These are phyloP conservation scores for Chelonia mydas DNA, from an alignment of 2,797 vertebrate genomes.

Conservation along the genomic window DNA sequence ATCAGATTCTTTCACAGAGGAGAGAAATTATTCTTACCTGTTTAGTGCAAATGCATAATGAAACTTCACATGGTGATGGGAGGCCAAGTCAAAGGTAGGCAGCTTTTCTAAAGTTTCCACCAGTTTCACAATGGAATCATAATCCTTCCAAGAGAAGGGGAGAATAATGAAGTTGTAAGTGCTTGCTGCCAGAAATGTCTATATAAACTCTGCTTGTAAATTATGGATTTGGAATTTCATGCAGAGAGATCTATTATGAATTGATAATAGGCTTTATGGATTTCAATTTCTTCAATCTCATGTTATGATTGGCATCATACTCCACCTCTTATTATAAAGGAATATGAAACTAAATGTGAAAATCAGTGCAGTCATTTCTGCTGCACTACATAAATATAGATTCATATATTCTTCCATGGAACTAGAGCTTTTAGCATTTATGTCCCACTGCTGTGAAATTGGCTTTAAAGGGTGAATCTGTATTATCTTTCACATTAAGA, in stretches of 20 bases:
- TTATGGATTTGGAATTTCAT: background rate
- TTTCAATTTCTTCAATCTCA: conserved; percentile 4
- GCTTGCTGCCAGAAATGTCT: background rate
- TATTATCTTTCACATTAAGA: background rate
- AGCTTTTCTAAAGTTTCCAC: conserved; percentile 97
- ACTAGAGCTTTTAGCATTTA: background rate
- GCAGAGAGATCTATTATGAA: background rate
- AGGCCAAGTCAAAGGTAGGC: conserved; percentile 95
- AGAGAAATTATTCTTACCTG: conserved; percentile 84
- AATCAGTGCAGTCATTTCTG: background rate
- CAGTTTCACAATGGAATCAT: conserved; percentile 95
- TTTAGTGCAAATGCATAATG: conserved; percentile 98
- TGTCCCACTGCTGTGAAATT: background rate
- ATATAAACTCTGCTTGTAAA: conserved; percentile 7
- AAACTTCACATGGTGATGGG: conserved; percentile 95
- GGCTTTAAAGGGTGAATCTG: background rate
- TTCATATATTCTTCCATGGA: background rate
- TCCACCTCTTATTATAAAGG: background rate
- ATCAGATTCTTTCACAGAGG: background rate
- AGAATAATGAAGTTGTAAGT: conserved; percentile 48
- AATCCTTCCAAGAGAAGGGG: conserved; percentile 87
- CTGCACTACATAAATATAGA: background rate
- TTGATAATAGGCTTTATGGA: background rate
- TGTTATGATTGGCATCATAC: background rate
- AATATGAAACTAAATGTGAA: background rate